Base-by-base conservation (phyloP, 2,888 invertebrate species). In the Tholera decimalis region DNA sequence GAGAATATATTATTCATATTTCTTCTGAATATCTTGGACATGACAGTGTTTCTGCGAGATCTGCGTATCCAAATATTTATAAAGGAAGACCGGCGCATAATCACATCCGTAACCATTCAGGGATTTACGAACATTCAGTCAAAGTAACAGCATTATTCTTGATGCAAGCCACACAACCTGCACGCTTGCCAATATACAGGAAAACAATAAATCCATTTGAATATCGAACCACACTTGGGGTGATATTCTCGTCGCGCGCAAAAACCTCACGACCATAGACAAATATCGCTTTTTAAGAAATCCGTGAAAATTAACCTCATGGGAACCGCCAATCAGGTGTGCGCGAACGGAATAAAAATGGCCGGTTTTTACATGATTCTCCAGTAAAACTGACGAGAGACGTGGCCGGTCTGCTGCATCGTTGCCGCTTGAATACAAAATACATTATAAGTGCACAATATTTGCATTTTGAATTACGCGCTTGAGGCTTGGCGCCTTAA, bases 381-480 rank as follows among this genome's bases (percentile, higher is more conserved):
- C 89, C 93, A 91, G 94, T 95, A 94, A 94, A 94, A 89, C 88
- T 83, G 89, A 87, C 91, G 88, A 88, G 91, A 92, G 92, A 92
- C 93, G 92, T 84, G 77, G 88, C 83, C 85, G 82, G 87, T 87
- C 87, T 88, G 86, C 87, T 90, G 91, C 91, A 89, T 83, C 81
- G 84, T 75, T 88, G 91, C 86, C 84, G 79, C 83, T 87, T 89
- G 95, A 95, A 95, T 95, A 95, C 95, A 89, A 94, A 94, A 92
- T 91, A 89, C 86, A 89, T 91, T 92, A 91, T 93, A 92, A 93
- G 91, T 93, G 93, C 93, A 91, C 85, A 91, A 87, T 91, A 95
- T 95, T 95, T 93, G 93, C 94, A 95, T 94, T 93, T 93, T 91
- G 94, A 94, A 94, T 95, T 94, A 93, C 93, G 90, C 91, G 93